Percentiles rank a stretch among this genome's conserved stretches.
phyloP scores from a whole-genome alignment of 2,888 invertebrate genomes.

The Trypoxylon attenuatum region DNA sequence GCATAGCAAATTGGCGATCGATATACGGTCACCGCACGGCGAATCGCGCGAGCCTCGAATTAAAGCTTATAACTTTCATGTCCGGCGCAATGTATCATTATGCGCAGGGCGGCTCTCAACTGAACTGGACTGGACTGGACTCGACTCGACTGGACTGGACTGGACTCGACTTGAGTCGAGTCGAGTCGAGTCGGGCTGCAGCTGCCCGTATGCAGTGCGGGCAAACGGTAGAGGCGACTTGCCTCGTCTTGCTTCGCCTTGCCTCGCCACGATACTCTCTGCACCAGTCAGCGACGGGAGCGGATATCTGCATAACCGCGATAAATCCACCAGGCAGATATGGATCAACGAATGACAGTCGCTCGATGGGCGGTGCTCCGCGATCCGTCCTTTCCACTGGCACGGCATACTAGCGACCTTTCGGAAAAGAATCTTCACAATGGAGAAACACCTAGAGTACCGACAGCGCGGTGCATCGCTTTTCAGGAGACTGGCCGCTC shows the following conservation, averaged over 20 bases:
- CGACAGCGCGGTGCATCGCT: too few species aligned
- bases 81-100: slow-evolving; percentile 59
- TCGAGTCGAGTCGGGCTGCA: slow-evolving; percentile 8
- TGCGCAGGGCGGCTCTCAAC: slow-evolving; percentile 45
- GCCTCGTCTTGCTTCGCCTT: too few species aligned
- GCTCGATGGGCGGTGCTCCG: slow-evolving; percentile 39
- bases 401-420: slow-evolving; percentile 29
- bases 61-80: slow-evolving; percentile 61
- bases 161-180: slow-evolving; percentile 34
- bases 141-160: slow-evolving; percentile 46
- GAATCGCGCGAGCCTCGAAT: slow-evolving; percentile 59
- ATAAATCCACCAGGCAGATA: slow-evolving; percentile 50
- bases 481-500: neutral
- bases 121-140: slow-evolving; percentile 50
- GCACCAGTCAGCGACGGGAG: slow-evolving; percentile 32
- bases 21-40: slow-evolving; percentile 56
- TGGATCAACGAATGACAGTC: slow-evolving; percentile 50
- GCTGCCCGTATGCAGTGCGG: slow-evolving; percentile 13
- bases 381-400: slow-evolving; percentile 18
- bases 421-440: slow-evolving; percentile 4
- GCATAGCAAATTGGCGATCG: slow-evolving; percentile 61
- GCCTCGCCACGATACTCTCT: too few species aligned
- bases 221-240: too few species aligned
- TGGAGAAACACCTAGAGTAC: too few species aligned
- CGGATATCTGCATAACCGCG: slow-evolving; percentile 51